Evolutionary conservation across 1,140 invertebrate species (phyloP), one percentile per base, ranked within the genome.

Genomic region (Rhagoletis zephyria): DNA sequence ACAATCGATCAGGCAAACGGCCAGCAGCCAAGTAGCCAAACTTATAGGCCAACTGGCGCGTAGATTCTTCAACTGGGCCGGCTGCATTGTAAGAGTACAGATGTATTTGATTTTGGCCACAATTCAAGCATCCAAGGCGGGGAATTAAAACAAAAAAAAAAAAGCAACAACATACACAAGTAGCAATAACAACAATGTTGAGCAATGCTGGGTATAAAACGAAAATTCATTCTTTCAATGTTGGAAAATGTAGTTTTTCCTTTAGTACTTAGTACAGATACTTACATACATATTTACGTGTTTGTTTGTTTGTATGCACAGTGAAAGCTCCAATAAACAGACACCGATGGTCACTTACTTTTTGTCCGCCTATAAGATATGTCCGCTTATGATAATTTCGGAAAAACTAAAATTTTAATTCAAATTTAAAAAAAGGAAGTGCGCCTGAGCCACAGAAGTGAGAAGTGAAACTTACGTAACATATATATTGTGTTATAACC

Each of bases 1-100:
- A 56, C 74, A 81, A 56, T 81, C 74, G 74, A 81, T 81, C 74
- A 30, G 74, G n/a, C 74, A n/a, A 81, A 56, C 74, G 48, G n/a
- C 40, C 74, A 56, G 48, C 14, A 56, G 48, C 14, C 74, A 81
- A 30, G 16, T 56, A 81, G 74, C 45, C 74, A 81, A 56, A 19
- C 74, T 81, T 81, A 12, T 81, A 12, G 74, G 74, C 74, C 74
- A 81, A 81, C 74, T 81, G 74, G 74, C 19, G 74, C 19, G 48
- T 16, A 81, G 45, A 81, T 81, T 59, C 74, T 56, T 81, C 74
- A 81, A 81, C 51, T 10, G n/a, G n/a, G 74, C 45, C 42, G 74
- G 19, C 48, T 4, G n/a, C 40, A 63, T 63, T 63, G 61, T 14
- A 63, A 63, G 64, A n/a, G 30, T 10, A 14, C n/a, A 9, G 19